phyloP scores from a whole-genome alignment of 2,797 vertebrate species.

The Enteromius mattozi region DNA sequence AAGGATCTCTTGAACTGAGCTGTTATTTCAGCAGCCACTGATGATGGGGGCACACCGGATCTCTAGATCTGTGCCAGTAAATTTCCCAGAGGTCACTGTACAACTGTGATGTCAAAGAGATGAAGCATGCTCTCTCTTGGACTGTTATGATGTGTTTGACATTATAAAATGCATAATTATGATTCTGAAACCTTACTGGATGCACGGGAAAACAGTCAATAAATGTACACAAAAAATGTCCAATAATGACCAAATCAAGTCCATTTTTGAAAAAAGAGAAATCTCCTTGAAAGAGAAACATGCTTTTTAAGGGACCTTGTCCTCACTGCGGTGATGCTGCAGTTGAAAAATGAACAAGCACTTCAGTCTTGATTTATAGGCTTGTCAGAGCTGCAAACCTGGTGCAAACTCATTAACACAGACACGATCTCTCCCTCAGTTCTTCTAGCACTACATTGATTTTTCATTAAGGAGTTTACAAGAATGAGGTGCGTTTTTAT shows the following conservation, averaged over 20 bases:
- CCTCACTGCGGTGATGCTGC: not conserved
- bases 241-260: slow-evolving; percentile 1
- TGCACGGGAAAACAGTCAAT: not conserved
- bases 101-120: not conserved
- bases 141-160: not conserved
- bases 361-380: not conserved
- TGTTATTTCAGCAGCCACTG: slow-evolving; percentile 23
- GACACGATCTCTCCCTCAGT: not conserved
- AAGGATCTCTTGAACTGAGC: slow-evolving; percentile 59
- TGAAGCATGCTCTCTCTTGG: not conserved
- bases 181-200: not conserved
- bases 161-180: not conserved
- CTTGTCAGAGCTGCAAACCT: not conserved
- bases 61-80: not conserved
- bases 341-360: not conserved
- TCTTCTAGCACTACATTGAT: slow-evolving; percentile 2
- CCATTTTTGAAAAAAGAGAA: too few species aligned
- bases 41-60: slow-evolving; percentile 18
- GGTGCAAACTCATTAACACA: slow-evolving; percentile 21
- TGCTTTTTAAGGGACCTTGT: not conserved
- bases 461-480: not conserved
- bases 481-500: not conserved
- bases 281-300: not conserved
- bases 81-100: not conserved
- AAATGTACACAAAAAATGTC: not conserved